Base-by-base conservation (phyloP, 2,113 vertebrate species). In the Nestor notabilis region DNA sequence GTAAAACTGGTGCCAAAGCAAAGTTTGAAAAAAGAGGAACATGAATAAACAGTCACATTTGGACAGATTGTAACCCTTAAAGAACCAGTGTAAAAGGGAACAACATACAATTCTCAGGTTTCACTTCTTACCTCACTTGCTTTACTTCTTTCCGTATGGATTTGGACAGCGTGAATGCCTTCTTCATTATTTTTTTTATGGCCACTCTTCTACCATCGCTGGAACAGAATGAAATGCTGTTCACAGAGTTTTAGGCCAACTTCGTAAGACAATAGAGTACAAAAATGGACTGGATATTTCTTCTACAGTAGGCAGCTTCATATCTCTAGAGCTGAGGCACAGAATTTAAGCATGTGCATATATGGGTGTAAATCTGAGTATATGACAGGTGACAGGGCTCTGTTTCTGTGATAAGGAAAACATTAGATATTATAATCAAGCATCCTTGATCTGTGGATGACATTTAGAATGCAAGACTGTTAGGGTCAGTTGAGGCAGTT, bases 111-210 rank as follows among this genome's bases (percentile, higher is more conserved):
- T 61, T 65, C 58, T 72, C 27, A 83, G 19, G 21, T 76, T 92
- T 94, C 3, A n/a, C 53, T 85, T 58, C 95, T 95, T 95, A 99
- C 98, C 99, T 98, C 71, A 99, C 96, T 98, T 99, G 98, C 77
- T 99, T 99, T 84, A 99, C 98, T 95, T 99, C 99, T 90, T 98
- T 98, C 55, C 98, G 97, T 97, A 99, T 98, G 41, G 97, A 97
- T 96, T 98, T 99, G 72, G 98, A 98, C 31, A 99, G 84, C 0
- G 95, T 97, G 84, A 99, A 99, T 4, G 96, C 90, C 85, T 98
- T 99, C 18, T 98, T 98, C 72, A 88, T 98, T 47, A 99, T 98
- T 97, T 91, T 99, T 95, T 99, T 99, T 93, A 99, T 98, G 71
- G 99, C 98, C 58, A 99, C 98, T 1, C 97, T 98, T 94, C 97